Evolutionary conservation across 2,113 vertebrate genomes (phyloP).

Genomic region (Sialia sialis): DNA sequence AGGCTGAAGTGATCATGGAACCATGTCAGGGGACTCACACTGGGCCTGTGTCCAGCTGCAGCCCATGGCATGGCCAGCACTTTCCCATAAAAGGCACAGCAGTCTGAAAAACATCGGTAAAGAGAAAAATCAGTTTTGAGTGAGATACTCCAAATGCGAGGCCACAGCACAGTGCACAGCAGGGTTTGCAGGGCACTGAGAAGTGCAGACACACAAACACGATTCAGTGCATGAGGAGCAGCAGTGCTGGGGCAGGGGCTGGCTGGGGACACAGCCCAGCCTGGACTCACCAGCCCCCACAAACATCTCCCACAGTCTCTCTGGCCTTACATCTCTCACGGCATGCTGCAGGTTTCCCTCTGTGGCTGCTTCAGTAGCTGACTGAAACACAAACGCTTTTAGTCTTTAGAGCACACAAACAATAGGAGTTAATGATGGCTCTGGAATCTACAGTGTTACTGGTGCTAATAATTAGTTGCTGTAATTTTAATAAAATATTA

Average conservation of each 20-base stretch:
- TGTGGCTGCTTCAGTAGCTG: neutral
- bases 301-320: neutral
- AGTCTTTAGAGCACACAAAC: neutral
- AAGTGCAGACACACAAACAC: accelerated
- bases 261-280: neutral
- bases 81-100: neutral
- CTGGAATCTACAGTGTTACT: neutral
- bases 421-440: neutral
- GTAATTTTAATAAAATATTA: constrained; percentile 8
- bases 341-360: neutral
- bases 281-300: neutral
- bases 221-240: neutral
- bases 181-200: neutral
- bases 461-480: constrained; percentile 15
- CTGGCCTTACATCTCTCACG: neutral
- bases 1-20: neutral
- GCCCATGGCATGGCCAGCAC: neutral
- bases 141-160: accelerated
- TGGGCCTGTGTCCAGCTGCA: neutral
- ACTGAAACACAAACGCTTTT: neutral
- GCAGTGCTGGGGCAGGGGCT: neutral
- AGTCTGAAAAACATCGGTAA: neutral
- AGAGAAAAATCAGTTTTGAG: neutral
- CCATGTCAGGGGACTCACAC: neutral
- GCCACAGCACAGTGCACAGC: accelerated